These are phyloP conservation scores for Climacteris rufus DNA, from an alignment of 2,113 vertebrate species.

Conservation along the genomic window DNA sequence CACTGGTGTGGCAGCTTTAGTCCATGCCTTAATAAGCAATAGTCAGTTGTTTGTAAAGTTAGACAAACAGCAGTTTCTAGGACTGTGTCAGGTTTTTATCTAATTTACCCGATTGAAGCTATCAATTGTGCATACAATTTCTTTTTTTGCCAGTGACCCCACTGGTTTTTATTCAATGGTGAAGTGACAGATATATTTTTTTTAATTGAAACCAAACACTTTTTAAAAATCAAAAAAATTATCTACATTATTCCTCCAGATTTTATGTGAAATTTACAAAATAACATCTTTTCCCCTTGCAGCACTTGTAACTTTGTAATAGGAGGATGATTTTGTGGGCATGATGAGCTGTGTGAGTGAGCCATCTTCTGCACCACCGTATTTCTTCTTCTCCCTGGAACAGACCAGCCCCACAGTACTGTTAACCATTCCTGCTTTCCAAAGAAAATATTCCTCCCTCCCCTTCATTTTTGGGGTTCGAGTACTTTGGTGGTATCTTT, in stretches of 20 bases:
- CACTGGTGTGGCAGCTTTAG: conserved; percentile 47
- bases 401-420: background rate
- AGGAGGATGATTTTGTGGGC: background rate
- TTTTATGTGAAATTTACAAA: background rate
- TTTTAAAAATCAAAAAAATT: background rate
- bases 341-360: background rate
- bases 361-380: background rate
- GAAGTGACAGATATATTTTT: background rate
- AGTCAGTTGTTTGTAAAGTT: background rate
- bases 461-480: background rate
- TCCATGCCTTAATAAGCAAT: background rate
- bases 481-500: background rate
- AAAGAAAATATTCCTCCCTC: background rate
- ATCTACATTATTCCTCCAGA: background rate
- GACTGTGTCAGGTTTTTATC: conserved; percentile 17
- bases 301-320: background rate
- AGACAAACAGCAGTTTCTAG: conserved; percentile 31
- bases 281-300: background rate
- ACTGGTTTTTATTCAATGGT: background rate
- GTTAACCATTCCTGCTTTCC: background rate
- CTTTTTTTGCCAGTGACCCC: background rate
- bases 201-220: background rate
- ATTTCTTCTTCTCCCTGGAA: background rate
- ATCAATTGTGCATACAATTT: background rate
- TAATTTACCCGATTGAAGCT: conserved; percentile 38